These are phyloP conservation scores for Lathronympha strigana DNA, from an alignment of 2,888 invertebrate genomes.

Conservation along the genomic window DNA sequence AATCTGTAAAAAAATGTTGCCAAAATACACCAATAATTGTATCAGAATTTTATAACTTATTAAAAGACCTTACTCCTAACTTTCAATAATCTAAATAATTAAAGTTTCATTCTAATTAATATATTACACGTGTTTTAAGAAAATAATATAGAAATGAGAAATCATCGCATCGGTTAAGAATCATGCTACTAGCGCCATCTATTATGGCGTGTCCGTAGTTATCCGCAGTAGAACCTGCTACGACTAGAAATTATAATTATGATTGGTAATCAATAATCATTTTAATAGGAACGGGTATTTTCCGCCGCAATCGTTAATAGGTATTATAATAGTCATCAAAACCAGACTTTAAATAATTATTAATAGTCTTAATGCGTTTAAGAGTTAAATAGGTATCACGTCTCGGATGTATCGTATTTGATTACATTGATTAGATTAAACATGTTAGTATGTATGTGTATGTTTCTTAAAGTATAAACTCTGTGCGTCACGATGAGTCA, in stretches of 20 bases:
- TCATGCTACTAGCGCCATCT: conserved; percentile 34
- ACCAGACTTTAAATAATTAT: neutral
- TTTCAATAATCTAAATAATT: too few species aligned
- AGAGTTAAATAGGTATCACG: neutral
- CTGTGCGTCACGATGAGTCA: conserved; percentile 33
- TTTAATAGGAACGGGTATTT: conserved; percentile 8
- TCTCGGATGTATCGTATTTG: conserved; percentile 9
- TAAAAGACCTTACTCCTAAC: too few species aligned
- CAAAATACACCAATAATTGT: too few species aligned
- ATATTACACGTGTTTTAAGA: too few species aligned
- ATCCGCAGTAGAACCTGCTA: neutral
- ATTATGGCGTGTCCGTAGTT: neutral
- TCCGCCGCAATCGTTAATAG: neutral
- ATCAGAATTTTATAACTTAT: too few species aligned
- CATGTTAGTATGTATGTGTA: neutral
- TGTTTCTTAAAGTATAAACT: conserved; percentile 4
- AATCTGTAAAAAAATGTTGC: too few species aligned
- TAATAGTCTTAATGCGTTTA: neutral
- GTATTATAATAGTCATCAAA: conserved; percentile 9
- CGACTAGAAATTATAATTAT: too few species aligned
- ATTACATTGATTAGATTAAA: conserved; percentile 6
- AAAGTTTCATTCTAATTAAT: too few species aligned
- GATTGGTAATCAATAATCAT: neutral
- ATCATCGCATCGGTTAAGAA: neutral
- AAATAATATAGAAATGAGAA: too few species aligned